Evolutionary conservation across 2,797 vertebrate genomes (phyloP), one percentile per base, ranked within the genome.

Genomic region (Tapirus indicus): DNA sequence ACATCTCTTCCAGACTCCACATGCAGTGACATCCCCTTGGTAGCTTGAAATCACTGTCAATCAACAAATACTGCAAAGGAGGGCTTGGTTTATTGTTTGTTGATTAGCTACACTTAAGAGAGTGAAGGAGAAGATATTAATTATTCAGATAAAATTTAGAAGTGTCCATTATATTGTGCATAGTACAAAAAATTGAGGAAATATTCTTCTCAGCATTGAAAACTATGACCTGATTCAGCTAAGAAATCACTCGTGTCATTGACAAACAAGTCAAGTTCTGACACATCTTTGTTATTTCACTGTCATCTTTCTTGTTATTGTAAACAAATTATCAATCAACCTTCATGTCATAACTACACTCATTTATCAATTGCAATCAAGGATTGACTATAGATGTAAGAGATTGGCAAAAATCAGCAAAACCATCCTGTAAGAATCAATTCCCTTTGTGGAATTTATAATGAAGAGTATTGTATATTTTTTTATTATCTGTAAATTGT

Each of bases 311-410:
- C 79, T 82, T 68, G 11, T 35, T 77, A 58, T 64, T 72, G 12
- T 87, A 93, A 91, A 93, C 62, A 87, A 93, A 78, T 60, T 60
- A 87, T 72, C 86, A 83, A 78, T 87, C 86, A 87, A 27, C 54
- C 78, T 66, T 38, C 23, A 58, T 60, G 32, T 86, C 80, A 82
- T 60, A 78, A 83, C 47, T 54, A 25, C 2, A 77, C 25, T 38
- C 35, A 29, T 87, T 75, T 56, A 87, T 68, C 75, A 80, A 0
- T 1, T 62, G 41, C 23, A 72, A 75, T 21, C 5, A 71, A 86
- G 16, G 47, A 29, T 62, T 69, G 23, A 29, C 44, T 47, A 29
- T 58, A 49, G 25, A 90, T 47, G 60, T 6, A n/a, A 38, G 29
- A 68, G 23, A 72, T 83, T 78, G 60, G 47, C 47, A 78, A 74